These are phyloP conservation scores for Neodiprion pinetum DNA, from an alignment of 1,140 invertebrate species.

Conservation along the genomic window DNA sequence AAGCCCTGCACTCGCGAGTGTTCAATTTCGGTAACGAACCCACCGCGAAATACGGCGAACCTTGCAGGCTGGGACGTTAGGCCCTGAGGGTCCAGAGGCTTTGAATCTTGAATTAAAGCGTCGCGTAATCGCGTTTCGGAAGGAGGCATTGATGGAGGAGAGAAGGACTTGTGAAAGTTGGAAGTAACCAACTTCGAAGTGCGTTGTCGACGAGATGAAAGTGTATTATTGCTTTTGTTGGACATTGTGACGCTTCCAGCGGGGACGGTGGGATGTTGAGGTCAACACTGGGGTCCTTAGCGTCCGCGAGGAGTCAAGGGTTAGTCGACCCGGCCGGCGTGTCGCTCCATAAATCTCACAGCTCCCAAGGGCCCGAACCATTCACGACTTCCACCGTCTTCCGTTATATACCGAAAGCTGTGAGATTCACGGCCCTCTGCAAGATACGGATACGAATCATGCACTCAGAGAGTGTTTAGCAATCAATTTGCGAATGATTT, in stretches of 20 bases:
- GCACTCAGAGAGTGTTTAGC: too few relatives aligned
- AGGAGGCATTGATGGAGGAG: not conserved
- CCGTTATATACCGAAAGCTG: slow-evolving; percentile 41
- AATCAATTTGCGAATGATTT: too few relatives aligned
- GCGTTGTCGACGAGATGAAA: not conserved
- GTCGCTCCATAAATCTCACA: slow-evolving; percentile 57
- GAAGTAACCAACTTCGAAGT: not conserved
- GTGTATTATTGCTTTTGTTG: not conserved
- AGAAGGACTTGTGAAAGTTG: not conserved
- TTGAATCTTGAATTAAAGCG: not conserved
- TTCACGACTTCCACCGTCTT: slow-evolving; percentile 57
- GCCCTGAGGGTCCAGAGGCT: not conserved
- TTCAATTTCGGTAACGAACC: not conserved
- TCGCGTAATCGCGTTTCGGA: not conserved
- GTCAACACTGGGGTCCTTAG: slow-evolving; percentile 6
- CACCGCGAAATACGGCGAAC: too few relatives aligned
- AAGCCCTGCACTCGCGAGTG: not conserved
- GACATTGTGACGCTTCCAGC: not conserved
- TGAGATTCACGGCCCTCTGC: slow-evolving; percentile 3
- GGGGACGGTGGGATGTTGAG: not conserved
- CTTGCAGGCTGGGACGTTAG: not conserved
- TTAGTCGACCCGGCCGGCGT: slow-evolving; percentile 38
- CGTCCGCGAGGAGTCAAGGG: slow-evolving; percentile 52
- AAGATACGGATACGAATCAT: slow-evolving; percentile 8
- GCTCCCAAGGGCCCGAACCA: slow-evolving; percentile 58